Base-by-base conservation (phyloP, 2,113 vertebrate species). In the Cervus canadensis region DNA sequence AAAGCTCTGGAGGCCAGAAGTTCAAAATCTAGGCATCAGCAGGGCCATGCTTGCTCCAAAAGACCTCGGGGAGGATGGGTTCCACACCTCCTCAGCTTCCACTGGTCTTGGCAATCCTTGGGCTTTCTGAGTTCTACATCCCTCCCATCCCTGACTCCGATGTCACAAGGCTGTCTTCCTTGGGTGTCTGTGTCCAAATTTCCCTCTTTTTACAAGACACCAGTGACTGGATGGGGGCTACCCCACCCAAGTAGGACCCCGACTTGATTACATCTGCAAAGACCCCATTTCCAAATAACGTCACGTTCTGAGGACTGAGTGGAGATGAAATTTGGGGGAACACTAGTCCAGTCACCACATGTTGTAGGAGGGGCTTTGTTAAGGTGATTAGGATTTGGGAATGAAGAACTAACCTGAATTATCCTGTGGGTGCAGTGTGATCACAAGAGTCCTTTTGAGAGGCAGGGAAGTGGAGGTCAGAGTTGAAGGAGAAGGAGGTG, bases 91-190 rank as follows among this genome's bases (percentile, higher is more conserved):
- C 0, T 48, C 19, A 1, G 67, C 25, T 25, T 54, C 54, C 1
- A 14, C 3, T 2, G 1, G 59, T 2, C 15, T 7, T 21, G 0
- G 40, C 7, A 1, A 14, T 17, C 21, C 3, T 15, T 3, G 30
- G 23, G 10, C 5, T 21, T 28, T 48, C 67, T 14, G 16, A 15
- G 8, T 59, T 52, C 28, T 21, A 2, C 48, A 25, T 15, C 9
- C 21, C 60, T 74, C 56, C 14, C 1, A 6, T 30, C 25, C 5
- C 36, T 11, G 85, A 50, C 59, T 7, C 62, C 0, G 0, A 36
- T 33, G 15, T 19, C 26, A 10, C 17, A 0, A 0, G 30, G 54
- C 36, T 12, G 2, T 33, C 28, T 90, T 25, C 36, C 84, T 43
- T 15, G 30, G 12, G 43, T 4, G 4, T 36, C 45, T 43, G 6